Evolutionary conservation across 2,113 vertebrate species (phyloP).

Genomic region (Labeo rohita): DNA sequence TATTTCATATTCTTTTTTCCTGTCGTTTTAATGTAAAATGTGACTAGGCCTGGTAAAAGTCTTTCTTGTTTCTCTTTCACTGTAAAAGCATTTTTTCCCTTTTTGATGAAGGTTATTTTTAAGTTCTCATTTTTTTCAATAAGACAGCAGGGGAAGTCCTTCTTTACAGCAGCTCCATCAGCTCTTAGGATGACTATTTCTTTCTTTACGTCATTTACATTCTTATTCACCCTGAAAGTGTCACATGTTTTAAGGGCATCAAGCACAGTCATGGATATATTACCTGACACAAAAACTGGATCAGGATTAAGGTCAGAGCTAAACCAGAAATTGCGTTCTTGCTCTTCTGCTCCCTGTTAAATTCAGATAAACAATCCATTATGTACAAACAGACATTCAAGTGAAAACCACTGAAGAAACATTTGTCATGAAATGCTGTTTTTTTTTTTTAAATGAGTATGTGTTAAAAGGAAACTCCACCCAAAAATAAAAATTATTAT

Average conservation of each 20-base stretch:
- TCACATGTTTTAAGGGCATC: neutral
- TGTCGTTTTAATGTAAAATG: neutral
- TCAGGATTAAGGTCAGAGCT: neutral
- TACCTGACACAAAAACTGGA: neutral
- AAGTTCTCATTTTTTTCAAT: neutral
- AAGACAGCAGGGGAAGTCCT: conserved; percentile 24
- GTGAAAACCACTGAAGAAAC: too few species aligned
- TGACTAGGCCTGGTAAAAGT: neutral
- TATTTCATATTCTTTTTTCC: neutral
- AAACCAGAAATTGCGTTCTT: neutral
- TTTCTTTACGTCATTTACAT: too few species aligned
- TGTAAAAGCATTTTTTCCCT: neutral
- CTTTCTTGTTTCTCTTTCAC: neutral
- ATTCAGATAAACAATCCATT: neutral
- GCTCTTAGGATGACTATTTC: neutral
- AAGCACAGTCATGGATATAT: neutral
- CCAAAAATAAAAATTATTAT: too few species aligned
- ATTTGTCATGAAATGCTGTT: too few species aligned
- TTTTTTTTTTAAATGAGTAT: neutral
- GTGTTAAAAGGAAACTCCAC: neutral
- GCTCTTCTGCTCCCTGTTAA: neutral
- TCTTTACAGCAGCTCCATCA: neutral
- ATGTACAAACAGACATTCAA: neutral
- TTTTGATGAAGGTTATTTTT: neutral
- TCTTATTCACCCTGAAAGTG: neutral